Evolutionary conservation across 1,140 invertebrate species (phyloP), one percentile per base, ranked within the genome.

Genomic region (Cotesia typhae): DNA sequence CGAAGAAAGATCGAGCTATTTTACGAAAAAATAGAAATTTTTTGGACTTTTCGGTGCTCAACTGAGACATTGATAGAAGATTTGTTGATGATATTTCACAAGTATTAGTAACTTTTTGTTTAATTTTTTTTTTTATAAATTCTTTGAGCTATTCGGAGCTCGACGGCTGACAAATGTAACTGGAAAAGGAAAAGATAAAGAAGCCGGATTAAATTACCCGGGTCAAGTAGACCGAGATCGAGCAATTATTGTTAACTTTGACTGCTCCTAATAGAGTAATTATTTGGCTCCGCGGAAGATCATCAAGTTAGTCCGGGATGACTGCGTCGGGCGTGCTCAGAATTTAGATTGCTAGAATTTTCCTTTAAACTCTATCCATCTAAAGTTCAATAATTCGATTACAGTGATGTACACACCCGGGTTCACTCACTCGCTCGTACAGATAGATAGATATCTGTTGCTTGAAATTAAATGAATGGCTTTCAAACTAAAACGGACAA

Each of bases 391-490:
- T 78, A 72, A 70, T 66, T 74, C 57, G 73, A 80, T 79, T 73
- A 47, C 41, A 47, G 70, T 52, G 57, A 65, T 65, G 59, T 70
- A 71, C 65, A 60, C 60, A 52, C 14, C 71, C 36, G 38, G 47
- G 9, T 7, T 7, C 38, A 41, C 38, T 7, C 5, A 41, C 38
- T 5, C 41, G 10, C 2, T 9, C 41, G 10, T 6, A 47, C 41
- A 57, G 60, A 55, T 70, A 55, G 63, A 12, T 72, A 66, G 37
- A 66, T 78, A 76, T 75, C 71, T 61, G 71, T 75, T 76, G 74
- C 69, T 69, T 38, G 55, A 51, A 6, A 78, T 79, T 80, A 74
- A 75, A 80, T 79, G 76, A 78, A 79, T 74, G 71, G 53, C 60
- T 65, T 36, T 38, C 52, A 35, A 52, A 57, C 37, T 64, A 41